phyloP scores from a whole-genome alignment of 2,888 invertebrate species.

The Ditula angustiorana region DNA sequence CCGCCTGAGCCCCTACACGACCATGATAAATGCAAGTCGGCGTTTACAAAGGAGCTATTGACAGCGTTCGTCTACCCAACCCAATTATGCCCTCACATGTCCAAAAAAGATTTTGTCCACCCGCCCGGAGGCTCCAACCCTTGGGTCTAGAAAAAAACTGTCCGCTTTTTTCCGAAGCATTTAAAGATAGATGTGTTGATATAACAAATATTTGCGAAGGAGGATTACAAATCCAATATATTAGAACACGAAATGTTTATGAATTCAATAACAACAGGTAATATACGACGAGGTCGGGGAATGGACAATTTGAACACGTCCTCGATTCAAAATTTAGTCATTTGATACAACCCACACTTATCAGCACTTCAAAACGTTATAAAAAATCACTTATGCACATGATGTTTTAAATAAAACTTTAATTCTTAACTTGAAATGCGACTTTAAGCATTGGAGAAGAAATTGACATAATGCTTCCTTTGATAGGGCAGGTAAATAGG shows the following conservation, averaged over 20 bases:
- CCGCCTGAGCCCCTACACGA: conserved; percentile 60
- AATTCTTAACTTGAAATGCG: background rate
- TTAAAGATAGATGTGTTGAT: conserved; percentile 27
- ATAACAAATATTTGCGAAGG: conserved; percentile 35
- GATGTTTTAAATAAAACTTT: background rate
- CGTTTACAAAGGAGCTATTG: conserved; percentile 70
- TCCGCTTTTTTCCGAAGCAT: conserved; percentile 23
- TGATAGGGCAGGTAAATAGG: background rate
- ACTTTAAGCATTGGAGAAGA: no score
- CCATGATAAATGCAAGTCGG: conserved; percentile 76
- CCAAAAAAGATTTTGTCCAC: conserved; percentile 64
- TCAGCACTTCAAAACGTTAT: background rate
- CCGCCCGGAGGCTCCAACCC: conserved; percentile 50
- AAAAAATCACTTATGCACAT: conserved; percentile 2
- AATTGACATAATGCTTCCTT: background rate
- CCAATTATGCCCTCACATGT: conserved; percentile 70
- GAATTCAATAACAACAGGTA: conserved; percentile 21
- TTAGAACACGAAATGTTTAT: conserved; percentile 21
- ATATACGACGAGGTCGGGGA: conserved; percentile 10
- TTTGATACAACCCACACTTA: conserved; percentile 26
- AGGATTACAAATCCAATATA: conserved; percentile 28
- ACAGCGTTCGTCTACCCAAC: conserved; percentile 58
- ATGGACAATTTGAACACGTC: conserved; percentile 7
- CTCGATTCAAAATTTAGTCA: conserved; percentile 1
- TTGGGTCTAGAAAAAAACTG: conserved; percentile 54